Base-by-base conservation (phyloP, 2,888 invertebrate genomes). In the Hemaris fuciformis region DNA sequence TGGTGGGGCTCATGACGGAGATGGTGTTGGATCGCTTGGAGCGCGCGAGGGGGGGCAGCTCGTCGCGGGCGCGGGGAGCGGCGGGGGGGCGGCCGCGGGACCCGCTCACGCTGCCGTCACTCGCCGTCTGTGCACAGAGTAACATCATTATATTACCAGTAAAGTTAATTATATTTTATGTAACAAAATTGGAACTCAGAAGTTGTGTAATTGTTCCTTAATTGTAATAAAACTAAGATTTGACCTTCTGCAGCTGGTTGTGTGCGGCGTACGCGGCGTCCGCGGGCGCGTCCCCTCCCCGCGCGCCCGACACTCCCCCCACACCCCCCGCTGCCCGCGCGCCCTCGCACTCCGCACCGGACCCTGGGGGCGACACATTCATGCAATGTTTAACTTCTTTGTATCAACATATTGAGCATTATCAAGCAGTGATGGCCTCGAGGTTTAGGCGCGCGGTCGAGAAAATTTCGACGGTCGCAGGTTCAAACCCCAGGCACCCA, bases 1-100 rank as follows among this genome's bases (percentile, higher is more conserved):
- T 87, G 8, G 95, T 94, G 57, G 96, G 95, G 80, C 94, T 95
- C 96, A 97, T 97, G 5, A 97, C 97, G 7, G 97, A 97, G 80
- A 98, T 97, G 58, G 98, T 98, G 84, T 97, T 96, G 62, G 96
- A 96, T 64, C 93, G 85, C 78, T 88, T 87, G 76, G 92, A 91
- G 79, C 92, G 86, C 68, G 89, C 94, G 83, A 94, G 93, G 70
- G 93, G 93, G 64, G 90, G 94, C 84, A 90, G 89, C 85, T 93
- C 93, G 73, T 93, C 89, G 10, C 80, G 67, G 66, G 59, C 64
- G 59, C 80, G 57, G 64, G 34, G 31, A 43, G 41, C 61, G 66
- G 67, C 62, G 38, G 61, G 66, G 59, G 64, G 70, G 59, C 48
- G 67, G 57, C 43, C 69, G 70, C 61, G 71, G 66, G 61, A 69